phyloP scores from a whole-genome alignment of 2,888 invertebrate genomes.

The Pseudoips prasinana region DNA sequence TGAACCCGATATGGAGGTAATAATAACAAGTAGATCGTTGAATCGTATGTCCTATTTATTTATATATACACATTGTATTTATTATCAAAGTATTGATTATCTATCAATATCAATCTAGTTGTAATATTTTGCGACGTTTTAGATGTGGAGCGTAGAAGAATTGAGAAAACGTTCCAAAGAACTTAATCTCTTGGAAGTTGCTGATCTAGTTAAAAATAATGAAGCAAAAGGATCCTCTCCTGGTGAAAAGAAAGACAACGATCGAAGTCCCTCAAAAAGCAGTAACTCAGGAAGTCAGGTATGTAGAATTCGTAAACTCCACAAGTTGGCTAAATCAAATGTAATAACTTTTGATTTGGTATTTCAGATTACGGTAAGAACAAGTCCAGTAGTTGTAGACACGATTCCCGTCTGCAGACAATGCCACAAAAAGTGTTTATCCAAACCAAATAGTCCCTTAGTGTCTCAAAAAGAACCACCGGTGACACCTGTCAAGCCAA shows the following conservation, averaged over 20 bases:
- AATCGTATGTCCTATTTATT: background rate
- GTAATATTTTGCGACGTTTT: no score
- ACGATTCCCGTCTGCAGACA: slow-evolving; percentile 88
- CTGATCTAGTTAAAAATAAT: slow-evolving; percentile 57
- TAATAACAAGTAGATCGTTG: background rate
- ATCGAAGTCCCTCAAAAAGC: slow-evolving; percentile 87
- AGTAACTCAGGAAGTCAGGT: slow-evolving; percentile 91
- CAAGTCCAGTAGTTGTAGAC: slow-evolving; percentile 88
- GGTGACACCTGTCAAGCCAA: slow-evolving; percentile 52
- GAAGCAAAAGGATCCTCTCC: slow-evolving; percentile 57
- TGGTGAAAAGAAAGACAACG: slow-evolving; percentile 78
- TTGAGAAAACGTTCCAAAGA: slow-evolving; percentile 86
- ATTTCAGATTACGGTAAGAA: slow-evolving; percentile 88
- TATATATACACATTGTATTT: no score
- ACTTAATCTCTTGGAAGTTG: slow-evolving; percentile 82
- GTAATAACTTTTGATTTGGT: slow-evolving; percentile 4
- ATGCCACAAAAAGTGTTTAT: slow-evolving; percentile 89
- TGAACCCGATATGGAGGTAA: slow-evolving; percentile 81
- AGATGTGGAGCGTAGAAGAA: slow-evolving; percentile 88
- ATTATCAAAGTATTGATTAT: no score
- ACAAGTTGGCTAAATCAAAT: background rate
- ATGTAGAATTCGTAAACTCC: slow-evolving; percentile 38
- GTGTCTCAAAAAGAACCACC: slow-evolving; percentile 71
- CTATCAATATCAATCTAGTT: no score
- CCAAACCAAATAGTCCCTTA: slow-evolving; percentile 78